Evolutionary conservation across 2,888 invertebrate genomes (phyloP).

Genomic region (Drosophila kambysellisi): DNA sequence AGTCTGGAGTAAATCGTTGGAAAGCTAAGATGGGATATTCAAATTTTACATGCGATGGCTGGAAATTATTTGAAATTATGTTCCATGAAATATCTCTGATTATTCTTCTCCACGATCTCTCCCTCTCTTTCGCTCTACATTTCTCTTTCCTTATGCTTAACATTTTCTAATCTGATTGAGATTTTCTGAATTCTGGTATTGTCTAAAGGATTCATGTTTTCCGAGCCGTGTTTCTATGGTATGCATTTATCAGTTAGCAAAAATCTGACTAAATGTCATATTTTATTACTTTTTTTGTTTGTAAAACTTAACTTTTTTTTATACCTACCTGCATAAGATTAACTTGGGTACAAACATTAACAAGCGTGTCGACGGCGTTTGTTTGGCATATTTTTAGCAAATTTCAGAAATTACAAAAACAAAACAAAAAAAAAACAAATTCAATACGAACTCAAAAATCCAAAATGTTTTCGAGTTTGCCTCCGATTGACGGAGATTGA

Average conservation of each 20-base stretch:
- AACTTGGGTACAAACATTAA: neutral
- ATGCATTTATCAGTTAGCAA: neutral
- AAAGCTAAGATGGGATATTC: neutral
- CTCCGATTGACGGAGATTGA: neutral
- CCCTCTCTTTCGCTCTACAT: neutral
- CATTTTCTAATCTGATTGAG: neutral
- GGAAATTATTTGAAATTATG: neutral
- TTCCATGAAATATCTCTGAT: neutral
- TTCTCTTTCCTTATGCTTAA: neutral
- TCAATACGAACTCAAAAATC: constrained; percentile 5
- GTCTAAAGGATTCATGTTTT: neutral
- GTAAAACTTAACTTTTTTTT: neutral
- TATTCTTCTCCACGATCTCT: neutral
- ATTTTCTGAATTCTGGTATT: neutral
- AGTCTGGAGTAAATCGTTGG: neutral
- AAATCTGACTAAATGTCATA: neutral
- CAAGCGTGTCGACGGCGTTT: neutral
- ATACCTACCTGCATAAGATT: neutral
- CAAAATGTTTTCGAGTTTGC: constrained; percentile 15
- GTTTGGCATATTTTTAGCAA: constrained; percentile 25
- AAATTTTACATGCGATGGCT: neutral
- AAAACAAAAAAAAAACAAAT: neutral
- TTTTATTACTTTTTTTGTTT: neutral
- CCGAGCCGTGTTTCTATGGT: neutral
- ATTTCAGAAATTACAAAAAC: constrained; percentile 39